Conservation (phyloP, 2,113 vertebrate genomes). For the Psilopogon haemacephalus region DNA sequence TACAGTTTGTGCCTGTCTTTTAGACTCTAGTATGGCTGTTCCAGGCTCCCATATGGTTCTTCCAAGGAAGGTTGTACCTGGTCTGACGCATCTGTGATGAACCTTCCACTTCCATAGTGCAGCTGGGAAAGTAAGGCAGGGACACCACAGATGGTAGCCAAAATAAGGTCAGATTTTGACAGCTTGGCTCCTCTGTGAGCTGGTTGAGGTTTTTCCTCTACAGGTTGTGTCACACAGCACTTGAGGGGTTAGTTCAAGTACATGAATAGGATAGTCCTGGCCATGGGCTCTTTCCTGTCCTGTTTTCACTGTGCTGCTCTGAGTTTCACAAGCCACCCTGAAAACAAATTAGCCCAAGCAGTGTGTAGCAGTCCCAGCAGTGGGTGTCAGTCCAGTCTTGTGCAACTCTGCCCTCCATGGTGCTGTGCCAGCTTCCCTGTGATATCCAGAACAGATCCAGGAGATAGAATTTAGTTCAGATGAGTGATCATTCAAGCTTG, state of each 20-base stretch:
- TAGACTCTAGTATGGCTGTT: not conserved
- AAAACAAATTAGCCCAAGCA: not conserved
- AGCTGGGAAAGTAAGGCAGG: not conserved
- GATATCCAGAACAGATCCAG: not conserved
- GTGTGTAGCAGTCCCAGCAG: not conserved
- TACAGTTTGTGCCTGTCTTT: not conserved
- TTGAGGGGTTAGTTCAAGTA: not conserved
- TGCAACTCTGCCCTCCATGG: not conserved
- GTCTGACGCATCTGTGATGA: not conserved
- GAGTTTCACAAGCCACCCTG: not conserved
- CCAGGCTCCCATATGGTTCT: fast-evolving
- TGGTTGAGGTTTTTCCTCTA: not conserved
- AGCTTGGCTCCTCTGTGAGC: not conserved
- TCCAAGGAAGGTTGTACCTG: not conserved
- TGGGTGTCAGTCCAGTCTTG: fast-evolving
- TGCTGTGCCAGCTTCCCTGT: not conserved
- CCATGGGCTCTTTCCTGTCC: not conserved
- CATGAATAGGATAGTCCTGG: not conserved
- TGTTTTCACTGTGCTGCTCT: not conserved
- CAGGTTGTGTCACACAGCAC: not conserved
- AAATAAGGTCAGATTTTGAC: not conserved
- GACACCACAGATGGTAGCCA: not conserved
- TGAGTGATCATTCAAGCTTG: not conserved
- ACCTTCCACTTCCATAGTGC: fast-evolving
- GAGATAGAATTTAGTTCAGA: not conserved